Percentiles rank a stretch among this genome's conserved stretches.
These are phyloP conservation scores for Alectura lathami DNA, from an alignment of 2,113 vertebrate species.

Conservation along the genomic window DNA sequence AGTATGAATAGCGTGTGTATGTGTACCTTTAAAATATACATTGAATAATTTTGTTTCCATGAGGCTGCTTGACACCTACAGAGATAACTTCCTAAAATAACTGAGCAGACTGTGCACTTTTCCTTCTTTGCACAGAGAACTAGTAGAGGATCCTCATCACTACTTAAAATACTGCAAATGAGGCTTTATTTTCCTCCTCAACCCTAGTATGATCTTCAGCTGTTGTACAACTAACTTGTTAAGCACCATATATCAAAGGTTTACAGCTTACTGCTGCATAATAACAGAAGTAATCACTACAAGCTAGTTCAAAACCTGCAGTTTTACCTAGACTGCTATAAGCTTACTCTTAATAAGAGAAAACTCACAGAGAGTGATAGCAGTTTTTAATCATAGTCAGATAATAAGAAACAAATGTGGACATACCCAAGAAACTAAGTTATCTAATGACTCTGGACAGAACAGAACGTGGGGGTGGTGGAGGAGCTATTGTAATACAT, in stretches of 20 bases:
- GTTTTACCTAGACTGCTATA: neutral
- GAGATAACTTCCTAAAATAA: neutral
- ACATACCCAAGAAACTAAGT: neutral
- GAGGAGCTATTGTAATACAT: neutral
- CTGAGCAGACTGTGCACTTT: neutral
- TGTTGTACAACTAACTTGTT: neutral
- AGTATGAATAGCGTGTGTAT: neutral
- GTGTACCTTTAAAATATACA: neutral
- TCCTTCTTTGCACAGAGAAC: neutral
- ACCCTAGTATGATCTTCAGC: neutral
- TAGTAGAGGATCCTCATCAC: neutral
- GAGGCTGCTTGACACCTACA: neutral
- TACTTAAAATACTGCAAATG: neutral
- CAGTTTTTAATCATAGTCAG: neutral
- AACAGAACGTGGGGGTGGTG: accelerated
- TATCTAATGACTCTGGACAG: accelerated
- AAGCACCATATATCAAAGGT: neutral
- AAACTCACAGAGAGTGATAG: neutral
- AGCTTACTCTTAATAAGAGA: neutral
- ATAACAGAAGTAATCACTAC: neutral
- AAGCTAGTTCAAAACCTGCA: neutral
- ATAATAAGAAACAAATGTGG: neutral
- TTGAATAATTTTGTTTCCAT: neutral
- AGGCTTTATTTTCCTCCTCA: neutral
- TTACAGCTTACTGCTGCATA: neutral